phyloP scores from a whole-genome alignment of 2,888 invertebrate species.

The Ophioninae sp. region DNA sequence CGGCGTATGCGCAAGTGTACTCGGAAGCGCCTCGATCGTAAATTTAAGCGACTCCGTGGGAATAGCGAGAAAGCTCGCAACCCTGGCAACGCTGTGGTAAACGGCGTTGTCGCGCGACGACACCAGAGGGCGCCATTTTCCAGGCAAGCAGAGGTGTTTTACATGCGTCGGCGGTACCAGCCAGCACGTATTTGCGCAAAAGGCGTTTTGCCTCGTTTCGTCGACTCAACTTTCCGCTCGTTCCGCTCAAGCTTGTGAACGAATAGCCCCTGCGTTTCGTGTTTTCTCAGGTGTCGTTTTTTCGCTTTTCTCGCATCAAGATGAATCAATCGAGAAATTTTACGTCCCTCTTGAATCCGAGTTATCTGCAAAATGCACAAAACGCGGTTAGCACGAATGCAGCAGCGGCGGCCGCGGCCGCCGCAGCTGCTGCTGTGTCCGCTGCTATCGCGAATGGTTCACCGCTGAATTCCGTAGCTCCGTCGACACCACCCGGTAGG shows the following conservation, averaged over 20 bases:
- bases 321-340: conserved; percentile 80
- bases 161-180: conserved; percentile 16
- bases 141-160: not conserved
- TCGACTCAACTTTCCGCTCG: not conserved
- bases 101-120: conserved; percentile 5
- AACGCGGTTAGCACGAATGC: conserved; percentile 78
- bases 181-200: conserved; percentile 50
- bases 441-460: conserved; percentile 82
- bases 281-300: not conserved
- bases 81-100: conserved; percentile 25
- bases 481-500: conserved; percentile 67
- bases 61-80: conserved; percentile 12
- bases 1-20: too few species aligned
- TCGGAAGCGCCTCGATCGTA: too few species aligned
- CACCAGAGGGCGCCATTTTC: conserved; percentile 19
- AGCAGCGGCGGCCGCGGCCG: conserved; percentile 83
- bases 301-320: conserved; percentile 7
- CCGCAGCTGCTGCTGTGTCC: conserved; percentile 84
- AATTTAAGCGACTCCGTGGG: too few species aligned
- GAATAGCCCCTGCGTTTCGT: not conserved
- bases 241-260: not conserved
- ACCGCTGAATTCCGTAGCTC: conserved; percentile 74
- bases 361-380: conserved; percentile 78
- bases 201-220: conserved; percentile 6
- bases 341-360: conserved; percentile 78